phyloP scores from a whole-genome alignment of 2,888 invertebrate genomes.

The Meteorus colon region DNA sequence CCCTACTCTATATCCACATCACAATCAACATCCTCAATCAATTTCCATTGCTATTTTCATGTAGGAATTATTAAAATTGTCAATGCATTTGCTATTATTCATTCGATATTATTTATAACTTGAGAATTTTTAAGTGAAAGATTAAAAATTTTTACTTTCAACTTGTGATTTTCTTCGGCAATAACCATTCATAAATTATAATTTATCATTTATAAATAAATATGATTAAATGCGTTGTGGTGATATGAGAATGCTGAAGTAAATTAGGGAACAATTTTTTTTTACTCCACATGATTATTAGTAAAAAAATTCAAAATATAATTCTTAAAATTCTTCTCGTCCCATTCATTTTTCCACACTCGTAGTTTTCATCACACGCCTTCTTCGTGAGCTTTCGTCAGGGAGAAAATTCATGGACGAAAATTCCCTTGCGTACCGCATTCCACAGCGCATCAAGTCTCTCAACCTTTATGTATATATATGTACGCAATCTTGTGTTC shows the following conservation, averaged over 20 bases:
- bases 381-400: conserved; percentile 8
- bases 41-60: not conserved
- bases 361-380: conserved; percentile 28
- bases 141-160: too few relatives aligned
- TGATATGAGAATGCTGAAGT: too few relatives aligned
- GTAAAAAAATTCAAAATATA: not conserved
- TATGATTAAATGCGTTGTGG: too few relatives aligned
- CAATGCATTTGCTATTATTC: not conserved
- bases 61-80: not conserved
- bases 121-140: too few relatives aligned
- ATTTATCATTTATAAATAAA: too few relatives aligned
- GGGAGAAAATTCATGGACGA: conserved; percentile 9
- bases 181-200: too few relatives aligned
- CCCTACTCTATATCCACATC: conserved; percentile 3
- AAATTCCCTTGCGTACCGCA: conserved; percentile 42
- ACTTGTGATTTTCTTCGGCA: too few relatives aligned
- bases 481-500: not conserved
- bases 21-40: conserved; percentile 3
- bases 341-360: conserved; percentile 28
- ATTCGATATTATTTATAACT: not conserved
- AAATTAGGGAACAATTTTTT: too few relatives aligned
- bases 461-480: not conserved
- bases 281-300: too few relatives aligned
- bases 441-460: conserved; percentile 31
- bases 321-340: conserved; percentile 9